A percentile compares a stretch with the other conserved stretches of the same genome.
Evolutionary conservation across 2,888 invertebrate species (phyloP).

Genomic region (Pyrgus malvae): DNA sequence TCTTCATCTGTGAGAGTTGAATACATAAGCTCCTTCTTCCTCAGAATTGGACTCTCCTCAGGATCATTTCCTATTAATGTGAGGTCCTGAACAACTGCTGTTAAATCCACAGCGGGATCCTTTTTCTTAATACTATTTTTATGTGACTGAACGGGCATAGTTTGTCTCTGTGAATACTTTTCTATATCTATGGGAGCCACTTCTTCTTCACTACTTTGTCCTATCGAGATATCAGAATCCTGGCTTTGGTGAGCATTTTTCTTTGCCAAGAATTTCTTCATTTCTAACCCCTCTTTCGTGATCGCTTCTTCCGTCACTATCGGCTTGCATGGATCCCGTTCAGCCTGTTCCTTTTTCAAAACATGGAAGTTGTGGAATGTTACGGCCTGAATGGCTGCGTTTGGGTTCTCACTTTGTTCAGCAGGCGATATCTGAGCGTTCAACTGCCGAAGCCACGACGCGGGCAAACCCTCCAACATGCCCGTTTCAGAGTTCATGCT

Average conservation of each 20-base stretch:
- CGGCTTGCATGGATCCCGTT: conserved; percentile 88
- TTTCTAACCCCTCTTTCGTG: conserved; percentile 91
- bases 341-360: conserved; percentile 88
- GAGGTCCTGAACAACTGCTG: conserved; percentile 67
- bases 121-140: conserved; percentile 69
- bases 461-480: conserved; percentile 91
- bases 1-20: conserved; percentile 86
- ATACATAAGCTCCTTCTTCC: conserved; percentile 81
- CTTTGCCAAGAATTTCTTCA: conserved; percentile 88
- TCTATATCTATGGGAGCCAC: conserved; percentile 66
- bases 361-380: conserved; percentile 94
- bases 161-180: conserved; percentile 65
- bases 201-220: conserved; percentile 81
- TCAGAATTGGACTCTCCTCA: conserved; percentile 82
- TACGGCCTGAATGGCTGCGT: conserved; percentile 94
- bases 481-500: conserved; percentile 92
- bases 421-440: conserved; percentile 92
- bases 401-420: conserved; percentile 94
- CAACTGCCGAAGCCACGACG: conserved; percentile 90
- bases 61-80: conserved; percentile 66
- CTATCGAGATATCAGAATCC: conserved; percentile 75
- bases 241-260: conserved; percentile 88
- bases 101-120: conserved; percentile 60
- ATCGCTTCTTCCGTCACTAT: conserved; percentile 91
- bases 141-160: conserved; percentile 80